phyloP scores from a whole-genome alignment of 2,113 vertebrate species.

The Channa maculata region DNA sequence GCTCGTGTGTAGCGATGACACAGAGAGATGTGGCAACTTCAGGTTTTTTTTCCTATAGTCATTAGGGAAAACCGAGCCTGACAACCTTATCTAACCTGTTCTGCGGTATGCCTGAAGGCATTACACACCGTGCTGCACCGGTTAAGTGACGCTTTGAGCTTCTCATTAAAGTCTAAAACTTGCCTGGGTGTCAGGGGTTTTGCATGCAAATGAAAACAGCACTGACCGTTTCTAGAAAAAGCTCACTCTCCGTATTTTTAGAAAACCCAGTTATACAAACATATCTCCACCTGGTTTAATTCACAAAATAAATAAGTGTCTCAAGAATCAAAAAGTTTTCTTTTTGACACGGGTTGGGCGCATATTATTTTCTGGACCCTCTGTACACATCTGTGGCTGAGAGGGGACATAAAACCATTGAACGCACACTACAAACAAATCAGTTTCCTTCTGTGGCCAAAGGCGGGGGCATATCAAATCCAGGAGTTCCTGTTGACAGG shows the following conservation, averaged over 20 bases:
- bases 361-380: constrained; percentile 28
- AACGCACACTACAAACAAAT: constrained; percentile 65
- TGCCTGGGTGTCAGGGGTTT: neutral
- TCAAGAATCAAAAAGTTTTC: neutral
- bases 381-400: constrained; percentile 39
- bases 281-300: too few species aligned
- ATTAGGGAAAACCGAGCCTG: constrained; percentile 19
- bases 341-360: neutral
- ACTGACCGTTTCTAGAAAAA: neutral
- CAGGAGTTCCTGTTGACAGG: constrained; percentile 85
- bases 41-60: too few species aligned
- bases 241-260: neutral
- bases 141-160: constrained; percentile 12
- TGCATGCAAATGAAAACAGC: neutral
- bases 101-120: neutral
- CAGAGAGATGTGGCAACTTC: constrained; percentile 15
- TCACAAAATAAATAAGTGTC: too few species aligned
- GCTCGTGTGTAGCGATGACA: neutral
- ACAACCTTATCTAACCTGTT: constrained; percentile 67
- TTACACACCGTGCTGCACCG: neutral
- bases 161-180: neutral
- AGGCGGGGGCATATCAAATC: constrained; percentile 69
- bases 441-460: constrained; percentile 77
- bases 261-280: too few species aligned
- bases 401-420: constrained; percentile 30